Evolutionary conservation across 2,888 invertebrate species (phyloP), one percentile per base, ranked within the genome.

Genomic region (Drosophila recens): DNA sequence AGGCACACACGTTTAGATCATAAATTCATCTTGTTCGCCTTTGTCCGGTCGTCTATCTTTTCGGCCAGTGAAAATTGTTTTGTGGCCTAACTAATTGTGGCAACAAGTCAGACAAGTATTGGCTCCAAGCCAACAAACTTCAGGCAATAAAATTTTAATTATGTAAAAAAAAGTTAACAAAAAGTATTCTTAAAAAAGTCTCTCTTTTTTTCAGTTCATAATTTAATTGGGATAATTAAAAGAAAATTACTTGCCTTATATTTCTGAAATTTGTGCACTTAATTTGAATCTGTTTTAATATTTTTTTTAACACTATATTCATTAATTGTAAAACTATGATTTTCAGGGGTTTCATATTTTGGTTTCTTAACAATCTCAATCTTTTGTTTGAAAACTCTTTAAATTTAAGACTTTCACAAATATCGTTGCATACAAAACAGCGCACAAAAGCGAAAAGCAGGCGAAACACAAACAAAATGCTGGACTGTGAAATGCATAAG

Each of bases 1-100:
- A 27, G 23, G 17, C 27, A 15, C 52, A 59, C 81, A 75, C 75
- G 82, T 69, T 67, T 72, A 63, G 46, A 53, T 54, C 80, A 78
- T 87, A 85, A 83, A 82, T 84, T 45, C 17, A 57, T 40, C 38
- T 51, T 38, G 23, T 23, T 23, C 17, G 38, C 49, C 40, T 40
- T 38, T 40, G 59, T 59, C 40, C 40, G 11, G 20, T 33, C 30
- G 20, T 33, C 30, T 34, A 13, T 56, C 15, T 46, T 27, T 15
- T 30, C 20, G 48, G 17, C 38, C 17, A 46, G 30, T 30, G 54
- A 52, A 75, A 58, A 59, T 13, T 57, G 53, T 65, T 61, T 69
- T 63, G 49, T 56, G 17, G 27, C n/a, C n/a, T 23, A 57, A 42
- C 52, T 58, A 75, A 75, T 64, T 77, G 64, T 51, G 59, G 57